phyloP scores from a whole-genome alignment of 2,888 invertebrate genomes.

The Eutolmus rufibarbis region DNA sequence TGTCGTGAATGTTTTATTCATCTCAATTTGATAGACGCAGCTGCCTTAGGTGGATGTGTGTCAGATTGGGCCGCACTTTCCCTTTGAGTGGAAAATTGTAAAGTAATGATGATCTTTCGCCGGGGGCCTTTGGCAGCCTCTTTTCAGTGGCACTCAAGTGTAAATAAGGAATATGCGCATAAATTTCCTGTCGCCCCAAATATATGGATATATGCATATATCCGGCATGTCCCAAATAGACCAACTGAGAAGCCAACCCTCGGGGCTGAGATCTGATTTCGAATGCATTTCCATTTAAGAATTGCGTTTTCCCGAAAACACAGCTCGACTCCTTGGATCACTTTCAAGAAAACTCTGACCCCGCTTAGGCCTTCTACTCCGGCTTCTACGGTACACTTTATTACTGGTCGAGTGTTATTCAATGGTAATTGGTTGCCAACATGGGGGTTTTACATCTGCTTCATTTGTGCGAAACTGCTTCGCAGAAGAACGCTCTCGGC shows the following conservation, averaged over 20 bases:
- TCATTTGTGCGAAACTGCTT: neutral
- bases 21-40: neutral
- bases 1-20: constrained; percentile 19
- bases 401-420: neutral
- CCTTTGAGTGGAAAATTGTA: constrained; percentile 7
- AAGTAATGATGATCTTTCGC: constrained; percentile 17
- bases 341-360: neutral
- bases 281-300: neutral
- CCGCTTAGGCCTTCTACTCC: neutral
- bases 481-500: neutral
- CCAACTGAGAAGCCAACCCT: neutral
- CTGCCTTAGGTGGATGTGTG: neutral
- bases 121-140: neutral
- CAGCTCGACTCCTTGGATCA: neutral
- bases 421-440: neutral
- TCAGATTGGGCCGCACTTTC: constrained; percentile 16
- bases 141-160: neutral
- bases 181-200: neutral
- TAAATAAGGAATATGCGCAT: constrained; percentile 35
- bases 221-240: neutral
- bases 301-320: neutral
- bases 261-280: neutral
- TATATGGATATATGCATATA: neutral
- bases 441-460: neutral
- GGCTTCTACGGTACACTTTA: neutral